These are phyloP conservation scores for Choreutis nemorana DNA, from an alignment of 2,888 invertebrate genomes.

Conservation along the genomic window DNA sequence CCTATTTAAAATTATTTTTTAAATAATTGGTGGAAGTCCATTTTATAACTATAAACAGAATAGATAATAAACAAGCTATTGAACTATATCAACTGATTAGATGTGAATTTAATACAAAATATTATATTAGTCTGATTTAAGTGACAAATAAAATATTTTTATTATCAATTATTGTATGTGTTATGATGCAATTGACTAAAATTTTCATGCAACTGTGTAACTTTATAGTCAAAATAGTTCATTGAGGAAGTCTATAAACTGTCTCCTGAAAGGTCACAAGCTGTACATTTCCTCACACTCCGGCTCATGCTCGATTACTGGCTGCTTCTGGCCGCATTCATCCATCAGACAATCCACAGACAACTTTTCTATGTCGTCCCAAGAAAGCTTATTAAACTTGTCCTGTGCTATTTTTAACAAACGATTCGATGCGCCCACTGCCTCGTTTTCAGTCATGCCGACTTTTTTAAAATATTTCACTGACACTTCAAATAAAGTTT, in stretches of 20 bases:
- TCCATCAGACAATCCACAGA: conserved; percentile 38
- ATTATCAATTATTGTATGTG: too few species aligned
- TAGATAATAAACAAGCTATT: too few species aligned
- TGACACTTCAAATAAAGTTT: conserved; percentile 66
- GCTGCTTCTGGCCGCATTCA: conserved; percentile 19
- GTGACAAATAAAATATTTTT: too few species aligned
- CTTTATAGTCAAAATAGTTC: too few species aligned
- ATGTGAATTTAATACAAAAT: too few species aligned
- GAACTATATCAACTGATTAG: too few species aligned
- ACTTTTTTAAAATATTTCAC: conserved; percentile 68
- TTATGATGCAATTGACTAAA: too few species aligned
- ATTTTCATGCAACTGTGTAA: too few species aligned
- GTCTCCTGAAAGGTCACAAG: conserved; percentile 24
- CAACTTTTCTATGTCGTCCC: conserved; percentile 68
- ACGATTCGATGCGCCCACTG: conserved; percentile 66
- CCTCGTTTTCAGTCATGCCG: conserved; percentile 68
- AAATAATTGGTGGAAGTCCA: too few species aligned
- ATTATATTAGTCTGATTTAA: too few species aligned
- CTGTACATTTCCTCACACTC: conserved; percentile 28
- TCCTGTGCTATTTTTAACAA: conserved; percentile 62
- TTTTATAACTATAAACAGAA: too few species aligned
- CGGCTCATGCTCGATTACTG: conserved; percentile 15
- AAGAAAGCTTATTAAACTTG: conserved; percentile 61
- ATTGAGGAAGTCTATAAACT: not conserved
- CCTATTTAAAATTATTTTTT: too few species aligned